Base-by-base conservation (phyloP, 2,113 vertebrate genomes). In the Stigmatopora nigra region DNA sequence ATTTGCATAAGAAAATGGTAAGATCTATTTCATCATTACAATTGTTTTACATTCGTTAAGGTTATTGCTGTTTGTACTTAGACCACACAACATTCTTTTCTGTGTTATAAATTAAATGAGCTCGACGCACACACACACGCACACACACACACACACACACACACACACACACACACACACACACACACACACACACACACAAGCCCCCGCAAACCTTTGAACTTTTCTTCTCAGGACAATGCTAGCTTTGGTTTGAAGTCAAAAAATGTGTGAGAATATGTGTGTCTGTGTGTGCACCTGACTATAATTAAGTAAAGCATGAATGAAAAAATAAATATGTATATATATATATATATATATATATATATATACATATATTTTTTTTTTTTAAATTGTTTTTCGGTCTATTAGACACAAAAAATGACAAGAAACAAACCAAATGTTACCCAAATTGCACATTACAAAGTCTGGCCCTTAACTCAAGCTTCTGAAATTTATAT, bases 221-320 rank as follows among this genome's bases (percentile, higher is more conserved):
- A 86, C 86, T 82, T 84, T 76, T 78, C 10, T 8, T 46, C 45
- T 46, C 45, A 14, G 45, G 45, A 14, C 12, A 11, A 46, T 14
- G 5, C 15, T 48, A 48, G 46, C 46, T 16, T 48, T 15, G 15
- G 15, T 48, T 48, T 48, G 46, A 48, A 48, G 13, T 48, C 46
- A 53, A 53, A 13, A 53, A 22, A 5, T 13, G 4, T 13, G 19
- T 5, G 19, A 11, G 11, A 10, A 13, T 3, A 46, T 12, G 7
- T 6, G 45, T 13, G 12, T n/a, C n/a, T 53, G 8, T 53, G 19
- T 22, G 52, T 25, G 52, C 5, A 14, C 46, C 5, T 48, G 46
- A 48, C 45, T 46, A 13, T 48, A 48, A 16, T 41, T 41, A 41
- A 41, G 38, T 41, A 31, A 31, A 31, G 25, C 25, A 31, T 31